Evolutionary conservation across 2,888 invertebrate species (phyloP).

Genomic region (Diarsia mendica): DNA sequence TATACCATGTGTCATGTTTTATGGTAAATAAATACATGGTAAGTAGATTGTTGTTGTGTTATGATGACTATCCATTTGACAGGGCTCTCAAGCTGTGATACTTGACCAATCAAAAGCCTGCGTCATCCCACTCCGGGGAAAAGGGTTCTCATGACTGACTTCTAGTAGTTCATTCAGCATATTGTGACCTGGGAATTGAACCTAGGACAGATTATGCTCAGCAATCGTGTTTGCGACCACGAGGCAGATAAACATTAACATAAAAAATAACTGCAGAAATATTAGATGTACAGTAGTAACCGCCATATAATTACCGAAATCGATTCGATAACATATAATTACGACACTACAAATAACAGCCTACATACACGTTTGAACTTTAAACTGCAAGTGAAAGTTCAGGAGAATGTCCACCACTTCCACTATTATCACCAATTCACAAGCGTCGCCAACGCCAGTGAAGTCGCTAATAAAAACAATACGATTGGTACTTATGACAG

Average conservation of each 20-base stretch:
- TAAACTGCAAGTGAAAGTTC: constrained; percentile 41
- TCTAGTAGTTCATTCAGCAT: no score
- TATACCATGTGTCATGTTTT: constrained; percentile 35
- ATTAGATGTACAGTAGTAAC: not conserved
- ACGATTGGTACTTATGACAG: not conserved
- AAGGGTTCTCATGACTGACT: no score
- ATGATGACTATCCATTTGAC: no score
- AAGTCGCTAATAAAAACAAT: not conserved
- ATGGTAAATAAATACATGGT: constrained; percentile 24
- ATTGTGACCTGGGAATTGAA: not conserved
- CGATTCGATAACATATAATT: not conserved
- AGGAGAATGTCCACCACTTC: constrained; percentile 27
- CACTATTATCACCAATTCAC: constrained; percentile 32
- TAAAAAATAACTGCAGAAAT: not conserved
- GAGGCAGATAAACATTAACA: no score
- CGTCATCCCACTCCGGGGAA: no score
- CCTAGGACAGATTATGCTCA: not conserved
- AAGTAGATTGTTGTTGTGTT: constrained; percentile 3
- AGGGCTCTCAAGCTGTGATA: no score
- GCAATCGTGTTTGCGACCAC: not conserved
- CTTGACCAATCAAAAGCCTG: no score
- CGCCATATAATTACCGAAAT: not conserved
- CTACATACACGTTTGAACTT: constrained; percentile 25
- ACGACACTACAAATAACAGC: not conserved
- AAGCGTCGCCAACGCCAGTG: not conserved